Percentiles rank a stretch among this genome's conserved stretches.
Evolutionary conservation across 1,140 invertebrate species (phyloP).

Genomic region (Drosophila funebris): DNA sequence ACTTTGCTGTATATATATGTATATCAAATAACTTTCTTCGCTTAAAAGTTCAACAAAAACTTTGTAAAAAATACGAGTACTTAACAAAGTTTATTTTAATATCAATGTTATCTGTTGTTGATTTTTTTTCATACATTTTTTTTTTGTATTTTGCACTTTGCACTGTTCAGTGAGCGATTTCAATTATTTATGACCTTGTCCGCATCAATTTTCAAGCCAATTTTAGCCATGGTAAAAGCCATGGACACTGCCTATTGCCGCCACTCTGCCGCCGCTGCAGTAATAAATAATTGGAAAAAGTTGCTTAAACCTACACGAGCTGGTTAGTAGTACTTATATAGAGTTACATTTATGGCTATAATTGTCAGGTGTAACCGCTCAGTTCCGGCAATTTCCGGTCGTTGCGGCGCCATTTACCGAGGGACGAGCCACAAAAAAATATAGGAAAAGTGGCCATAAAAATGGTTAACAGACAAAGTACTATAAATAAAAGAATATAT

Average conservation of each 20-base stretch:
- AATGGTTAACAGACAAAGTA: slow-evolving; percentile 25
- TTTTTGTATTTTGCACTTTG: not conserved
- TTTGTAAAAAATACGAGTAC: not conserved
- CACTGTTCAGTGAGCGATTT: slow-evolving; percentile 13
- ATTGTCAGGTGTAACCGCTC: slow-evolving; percentile 73
- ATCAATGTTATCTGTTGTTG: not conserved
- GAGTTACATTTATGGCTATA: slow-evolving; percentile 60
- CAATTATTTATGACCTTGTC: slow-evolving; percentile 37
- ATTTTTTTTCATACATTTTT: no score
- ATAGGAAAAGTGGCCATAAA: slow-evolving; percentile 54
- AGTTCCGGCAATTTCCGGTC: slow-evolving; percentile 75
- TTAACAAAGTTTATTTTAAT: slow-evolving; percentile 11
- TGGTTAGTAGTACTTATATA: slow-evolving; percentile 7
- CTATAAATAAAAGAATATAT: slow-evolving; percentile 35
- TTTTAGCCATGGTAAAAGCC: slow-evolving; percentile 31
- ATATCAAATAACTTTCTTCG: not conserved
- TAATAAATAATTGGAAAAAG: slow-evolving; percentile 39
- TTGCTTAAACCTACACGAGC: not conserved
- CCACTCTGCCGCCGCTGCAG: slow-evolving; percentile 2
- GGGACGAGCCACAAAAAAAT: slow-evolving; percentile 27
- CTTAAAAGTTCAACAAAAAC: not conserved
- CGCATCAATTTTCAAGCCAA: slow-evolving; percentile 30
- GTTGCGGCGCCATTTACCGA: slow-evolving; percentile 3
- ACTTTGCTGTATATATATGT: not conserved
- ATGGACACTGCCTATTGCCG: not conserved